Base-by-base conservation (phyloP, 2,888 invertebrate genomes). In the Eustalomyia histrio region DNA sequence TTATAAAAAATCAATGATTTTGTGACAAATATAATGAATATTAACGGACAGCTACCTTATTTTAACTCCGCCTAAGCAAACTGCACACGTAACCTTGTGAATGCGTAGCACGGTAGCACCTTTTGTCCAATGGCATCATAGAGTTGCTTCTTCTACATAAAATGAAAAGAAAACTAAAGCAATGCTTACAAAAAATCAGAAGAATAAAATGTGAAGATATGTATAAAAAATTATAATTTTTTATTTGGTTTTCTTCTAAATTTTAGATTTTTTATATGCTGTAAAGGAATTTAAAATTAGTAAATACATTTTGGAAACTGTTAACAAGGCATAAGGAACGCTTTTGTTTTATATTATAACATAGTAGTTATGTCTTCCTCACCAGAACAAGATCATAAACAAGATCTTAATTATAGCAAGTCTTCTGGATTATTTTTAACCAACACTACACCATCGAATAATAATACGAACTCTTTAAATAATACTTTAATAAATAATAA, bases 101-200 rank as follows among this genome's bases (percentile, higher is more conserved):
- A 85, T 87, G 90, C 90, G 90, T 90, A 90, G 87, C 89, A 89
- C 90, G 86, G 90, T 87, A 89, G 90, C 87, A 83, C 83, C 85
- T 84, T 86, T 84, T 79, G 84, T 83, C 86, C 85, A 85, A 84
- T 85, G 83, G 85, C 84, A 84, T 83, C 83, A 83, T 76, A 57
- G 67, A 57, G 50, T 72, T 80, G 67, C 53, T 80, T 73, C 64
- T 80, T 55, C 65, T 58, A 74, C 33, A 69, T 16, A 52, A 21
- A 73, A 60, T 21, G 50, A 35, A 67, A 60, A 12, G 12, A 39
- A 12, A 39, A 35, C 3, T 5, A 6, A 7, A 29, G 29, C 29
- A 29, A 29, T 7, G 29, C 29, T 29, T 6, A 29, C 6, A 29
- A 29, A 29, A 29, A 6, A 6, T 29, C 29, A 7, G 3, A 21